These are phyloP conservation scores for Oscheius sp. DNA, from an alignment of 2,888 invertebrate species.

Conservation along the genomic window DNA sequence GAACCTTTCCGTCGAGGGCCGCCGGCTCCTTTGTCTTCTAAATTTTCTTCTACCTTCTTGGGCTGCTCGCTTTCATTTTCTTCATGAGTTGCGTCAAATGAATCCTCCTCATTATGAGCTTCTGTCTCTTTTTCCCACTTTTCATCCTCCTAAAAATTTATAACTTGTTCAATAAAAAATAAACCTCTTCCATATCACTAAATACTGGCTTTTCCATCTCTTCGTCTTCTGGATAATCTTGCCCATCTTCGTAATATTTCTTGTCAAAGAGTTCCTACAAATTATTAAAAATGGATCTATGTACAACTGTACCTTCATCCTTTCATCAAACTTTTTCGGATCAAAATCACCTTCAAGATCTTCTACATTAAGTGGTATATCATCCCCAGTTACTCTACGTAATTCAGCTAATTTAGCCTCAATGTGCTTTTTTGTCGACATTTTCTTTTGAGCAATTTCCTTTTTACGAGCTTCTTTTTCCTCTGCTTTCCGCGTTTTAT, in stretches of 20 bases:
- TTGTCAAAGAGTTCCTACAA: conserved; percentile 20
- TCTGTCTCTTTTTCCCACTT: conserved; percentile 12
- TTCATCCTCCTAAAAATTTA: conserved; percentile 2
- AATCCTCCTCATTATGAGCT: conserved; percentile 52
- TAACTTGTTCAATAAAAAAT: conserved; percentile 10
- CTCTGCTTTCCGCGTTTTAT: conserved; percentile 72
- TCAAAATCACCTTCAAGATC: conserved; percentile 82
- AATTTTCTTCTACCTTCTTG: not conserved
- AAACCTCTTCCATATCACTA: conserved; percentile 75
- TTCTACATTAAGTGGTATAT: conserved; percentile 81
- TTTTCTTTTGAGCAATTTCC: conserved; percentile 83
- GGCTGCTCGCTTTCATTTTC: not conserved
- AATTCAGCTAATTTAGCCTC: conserved; percentile 87
- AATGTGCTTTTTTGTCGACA: conserved; percentile 85
- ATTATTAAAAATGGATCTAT: not conserved
- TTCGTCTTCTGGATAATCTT: conserved; percentile 77
- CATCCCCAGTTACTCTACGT: conserved; percentile 88
- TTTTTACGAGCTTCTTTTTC: conserved; percentile 86
- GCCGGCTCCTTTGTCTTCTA: conserved; percentile 69
- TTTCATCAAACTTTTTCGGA: conserved; percentile 68
- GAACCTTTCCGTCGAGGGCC: conserved; percentile 29
- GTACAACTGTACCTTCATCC: conserved; percentile 58
- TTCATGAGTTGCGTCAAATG: conserved; percentile 45
- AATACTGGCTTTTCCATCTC: conserved; percentile 85
- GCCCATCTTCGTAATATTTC: conserved; percentile 77